A percentile compares a stretch with the other conserved stretches of the same genome.
Conservation (phyloP, 2,888 invertebrate genomes). For the Peribatodes rhomboidaria region DNA sequence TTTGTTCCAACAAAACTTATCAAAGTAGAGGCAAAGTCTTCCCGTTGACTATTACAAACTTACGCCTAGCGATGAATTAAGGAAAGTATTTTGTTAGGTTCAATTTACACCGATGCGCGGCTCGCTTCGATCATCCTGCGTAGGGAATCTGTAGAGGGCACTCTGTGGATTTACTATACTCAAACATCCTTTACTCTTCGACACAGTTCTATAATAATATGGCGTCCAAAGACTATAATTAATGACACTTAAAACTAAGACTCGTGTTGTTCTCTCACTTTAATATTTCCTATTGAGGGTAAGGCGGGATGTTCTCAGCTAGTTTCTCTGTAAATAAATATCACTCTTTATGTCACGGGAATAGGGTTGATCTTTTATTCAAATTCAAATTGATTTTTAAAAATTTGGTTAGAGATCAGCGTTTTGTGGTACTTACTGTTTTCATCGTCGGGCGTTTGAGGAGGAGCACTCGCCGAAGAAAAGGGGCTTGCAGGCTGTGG, state of each 20-base stretch:
- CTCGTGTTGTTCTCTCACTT: neutral
- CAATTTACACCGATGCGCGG: no score
- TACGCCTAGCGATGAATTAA: no score
- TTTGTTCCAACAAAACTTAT: no score
- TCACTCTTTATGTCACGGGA: neutral
- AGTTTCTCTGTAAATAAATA: constrained; percentile 15
- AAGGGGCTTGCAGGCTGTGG: constrained; percentile 1
- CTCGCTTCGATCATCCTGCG: neutral
- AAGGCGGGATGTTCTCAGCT: constrained; percentile 10
- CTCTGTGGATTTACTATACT: neutral
- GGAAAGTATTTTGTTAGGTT: no score
- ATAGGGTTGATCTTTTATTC: neutral
- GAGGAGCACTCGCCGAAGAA: constrained; percentile 7
- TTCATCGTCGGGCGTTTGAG: constrained; percentile 7
- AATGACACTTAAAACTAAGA: neutral
- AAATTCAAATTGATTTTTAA: neutral
- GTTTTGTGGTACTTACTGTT: constrained; percentile 8
- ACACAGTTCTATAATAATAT: constrained; percentile 2
- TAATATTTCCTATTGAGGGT: constrained; percentile 6
- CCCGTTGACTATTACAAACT: no score
- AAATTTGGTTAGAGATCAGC: neutral
- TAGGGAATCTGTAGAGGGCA: neutral
- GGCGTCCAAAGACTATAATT: neutral
- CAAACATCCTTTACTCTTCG: neutral
- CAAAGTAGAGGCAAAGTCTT: no score